Evolutionary conservation across 2,888 invertebrate genomes (phyloP).

Genomic region (Polymixis lichenea): DNA sequence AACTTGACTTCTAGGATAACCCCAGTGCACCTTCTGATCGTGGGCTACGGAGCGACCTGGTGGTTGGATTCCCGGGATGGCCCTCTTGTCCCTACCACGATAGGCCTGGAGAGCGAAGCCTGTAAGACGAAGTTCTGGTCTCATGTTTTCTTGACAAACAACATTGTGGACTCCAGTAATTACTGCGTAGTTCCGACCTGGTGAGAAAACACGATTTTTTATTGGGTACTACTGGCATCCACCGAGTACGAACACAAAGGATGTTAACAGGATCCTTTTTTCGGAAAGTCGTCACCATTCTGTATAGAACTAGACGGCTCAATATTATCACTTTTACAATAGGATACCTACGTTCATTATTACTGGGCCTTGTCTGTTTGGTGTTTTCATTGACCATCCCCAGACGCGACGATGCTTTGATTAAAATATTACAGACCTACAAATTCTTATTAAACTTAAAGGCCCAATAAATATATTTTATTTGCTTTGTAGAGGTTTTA

Average conservation of each 20-base stretch:
- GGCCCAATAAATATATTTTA: no score
- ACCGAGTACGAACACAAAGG: background rate
- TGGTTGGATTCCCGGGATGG: slow-evolving; percentile 58
- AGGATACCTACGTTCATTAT: no score
- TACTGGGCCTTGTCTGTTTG: no score
- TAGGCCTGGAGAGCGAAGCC: slow-evolving; percentile 52
- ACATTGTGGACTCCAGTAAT: slow-evolving; percentile 56
- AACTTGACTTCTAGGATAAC: slow-evolving; percentile 50
- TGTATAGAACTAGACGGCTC: no score
- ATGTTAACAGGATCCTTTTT: background rate
- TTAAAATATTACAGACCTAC: no score
- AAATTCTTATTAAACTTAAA: no score
- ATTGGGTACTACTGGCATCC: background rate
- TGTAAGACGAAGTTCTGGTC: slow-evolving; percentile 66
- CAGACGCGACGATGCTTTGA: no score
- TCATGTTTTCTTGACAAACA: slow-evolving; percentile 62
- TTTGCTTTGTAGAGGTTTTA: no score
- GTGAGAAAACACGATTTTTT: slow-evolving; percentile 45
- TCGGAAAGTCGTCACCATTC: no score
- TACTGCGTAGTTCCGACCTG: slow-evolving; percentile 62
- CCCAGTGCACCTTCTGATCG: slow-evolving; percentile 61
- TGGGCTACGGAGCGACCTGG: slow-evolving; percentile 62
- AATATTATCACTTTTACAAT: no score
- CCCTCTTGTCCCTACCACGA: slow-evolving; percentile 52
- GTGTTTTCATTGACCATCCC: no score